Evolutionary conservation across 1,140 invertebrate genomes (phyloP).

Genomic region (Apis cerana): DNA sequence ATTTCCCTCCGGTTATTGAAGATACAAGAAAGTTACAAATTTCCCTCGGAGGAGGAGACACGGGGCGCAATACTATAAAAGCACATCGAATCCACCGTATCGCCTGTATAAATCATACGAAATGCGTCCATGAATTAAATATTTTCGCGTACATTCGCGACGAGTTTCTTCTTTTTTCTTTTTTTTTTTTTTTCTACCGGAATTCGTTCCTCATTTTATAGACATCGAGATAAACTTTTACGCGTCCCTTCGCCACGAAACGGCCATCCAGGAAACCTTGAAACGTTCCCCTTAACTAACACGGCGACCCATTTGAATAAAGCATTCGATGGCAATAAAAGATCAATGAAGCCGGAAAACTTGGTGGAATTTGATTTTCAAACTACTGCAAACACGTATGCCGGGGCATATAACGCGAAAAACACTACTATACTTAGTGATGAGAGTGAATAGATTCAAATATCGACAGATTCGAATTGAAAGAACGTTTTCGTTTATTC

Average conservation of each 20-base stretch:
- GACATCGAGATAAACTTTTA: conserved; percentile 21
- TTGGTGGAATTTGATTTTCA: too few species aligned
- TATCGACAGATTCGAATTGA: too few species aligned
- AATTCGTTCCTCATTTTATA: conserved; percentile 22
- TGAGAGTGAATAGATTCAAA: too few species aligned
- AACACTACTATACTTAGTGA: too few species aligned
- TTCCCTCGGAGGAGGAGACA: not conserved
- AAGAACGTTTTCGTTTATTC: too few species aligned
- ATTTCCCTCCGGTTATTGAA: not conserved
- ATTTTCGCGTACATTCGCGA: conserved; percentile 3
- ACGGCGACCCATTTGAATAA: not conserved
- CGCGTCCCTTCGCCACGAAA: not conserved
- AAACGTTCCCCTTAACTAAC: conserved; percentile 11
- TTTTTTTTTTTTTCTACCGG: not conserved
- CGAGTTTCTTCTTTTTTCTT: too few species aligned
- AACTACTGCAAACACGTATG: too few species aligned
- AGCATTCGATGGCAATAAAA: not conserved
- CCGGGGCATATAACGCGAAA: too few species aligned
- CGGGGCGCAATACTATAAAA: conserved; percentile 11
- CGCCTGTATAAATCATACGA: conserved; percentile 4
- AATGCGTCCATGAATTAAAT: conserved; percentile 33
- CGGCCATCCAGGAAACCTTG: not conserved
- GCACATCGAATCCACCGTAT: conserved; percentile 11
- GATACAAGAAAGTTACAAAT: conserved; percentile 1
- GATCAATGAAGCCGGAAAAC: too few species aligned